Conservation (phyloP, 2,888 invertebrate genomes). For the Tuta absoluta region DNA sequence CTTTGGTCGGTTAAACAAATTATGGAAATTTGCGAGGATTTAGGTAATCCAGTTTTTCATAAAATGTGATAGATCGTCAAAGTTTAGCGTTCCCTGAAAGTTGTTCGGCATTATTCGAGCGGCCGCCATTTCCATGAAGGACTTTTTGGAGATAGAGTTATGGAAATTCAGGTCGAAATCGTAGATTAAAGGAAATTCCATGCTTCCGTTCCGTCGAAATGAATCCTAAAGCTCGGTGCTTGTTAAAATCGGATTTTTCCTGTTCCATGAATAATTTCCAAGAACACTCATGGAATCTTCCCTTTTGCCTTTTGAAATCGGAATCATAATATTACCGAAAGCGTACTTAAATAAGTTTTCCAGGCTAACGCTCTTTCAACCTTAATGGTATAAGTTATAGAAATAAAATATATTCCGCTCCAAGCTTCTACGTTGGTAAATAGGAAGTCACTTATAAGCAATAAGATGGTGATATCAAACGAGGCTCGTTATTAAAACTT, state of each 20-base stretch:
- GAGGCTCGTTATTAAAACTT: too few relatives aligned
- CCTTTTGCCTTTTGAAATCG: slow-evolving; percentile 8
- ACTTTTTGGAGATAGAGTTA: slow-evolving; percentile 14
- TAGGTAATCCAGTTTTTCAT: slow-evolving; percentile 12
- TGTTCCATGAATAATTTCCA: slow-evolving; percentile 7
- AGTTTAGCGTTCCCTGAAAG: slow-evolving; percentile 8
- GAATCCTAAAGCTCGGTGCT: background rate
- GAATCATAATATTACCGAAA: background rate
- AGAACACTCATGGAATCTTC: slow-evolving; percentile 11
- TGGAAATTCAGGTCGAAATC: slow-evolving; percentile 8
- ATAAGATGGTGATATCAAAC: too few relatives aligned
- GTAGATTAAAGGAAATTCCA: slow-evolving; percentile 1
- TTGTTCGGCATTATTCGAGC: slow-evolving; percentile 11
- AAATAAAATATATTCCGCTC: slow-evolving; percentile 13
- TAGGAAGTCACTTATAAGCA: too few relatives aligned
- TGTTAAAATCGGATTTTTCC: slow-evolving; percentile 12
- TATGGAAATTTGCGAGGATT: background rate
- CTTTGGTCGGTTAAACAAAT: background rate
- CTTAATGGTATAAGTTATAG: background rate
- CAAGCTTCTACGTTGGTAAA: too few relatives aligned
- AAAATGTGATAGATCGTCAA: slow-evolving; percentile 13
- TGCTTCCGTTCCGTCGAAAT: background rate
- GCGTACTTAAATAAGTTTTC: background rate
- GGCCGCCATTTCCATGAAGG: background rate
- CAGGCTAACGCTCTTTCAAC: background rate